phyloP scores from a whole-genome alignment of 2,113 vertebrate species.

The crab-eating macaque (Macaca fascicularis) region T2T-MFA8v1.1 NC_088385.1:128868001-128868500 shows the following conservation, averaged over 20 bases:
- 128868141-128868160: neutral
- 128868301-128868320: neutral
- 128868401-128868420: neutral
- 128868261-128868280: neutral
- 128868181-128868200: neutral
- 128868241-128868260: no score
- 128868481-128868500: no score
- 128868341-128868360: neutral
- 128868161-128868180: neutral
- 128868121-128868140: neutral
- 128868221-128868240: neutral
- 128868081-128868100: neutral
- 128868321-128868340: neutral
- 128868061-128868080: neutral
- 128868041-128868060: accelerated
- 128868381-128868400: neutral
- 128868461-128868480: no score
- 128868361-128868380: neutral
- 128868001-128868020: accelerated
- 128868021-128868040: accelerated
- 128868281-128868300: neutral
- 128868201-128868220: neutral
- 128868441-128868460: no score
- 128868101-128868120: neutral
- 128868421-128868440: neutral